Conservation (phyloP, 1,140 invertebrate genomes). For the Platyscapa corneri region DNA sequence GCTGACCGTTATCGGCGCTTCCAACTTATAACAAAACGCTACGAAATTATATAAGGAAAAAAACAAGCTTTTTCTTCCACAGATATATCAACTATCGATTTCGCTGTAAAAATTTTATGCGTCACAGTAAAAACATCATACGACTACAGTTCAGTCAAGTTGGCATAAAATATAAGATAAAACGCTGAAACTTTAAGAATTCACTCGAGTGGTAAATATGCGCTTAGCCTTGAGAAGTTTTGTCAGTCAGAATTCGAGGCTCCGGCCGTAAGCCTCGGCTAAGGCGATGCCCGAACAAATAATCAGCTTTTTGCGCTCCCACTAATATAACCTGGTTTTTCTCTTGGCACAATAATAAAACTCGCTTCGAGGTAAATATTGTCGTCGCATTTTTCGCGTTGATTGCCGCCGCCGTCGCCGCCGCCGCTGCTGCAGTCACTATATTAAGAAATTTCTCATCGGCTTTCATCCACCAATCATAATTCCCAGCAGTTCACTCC, state of each 20-base stretch:
- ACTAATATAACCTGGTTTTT: background rate
- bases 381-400: background rate
- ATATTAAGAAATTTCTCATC: conserved; percentile 1
- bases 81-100: background rate
- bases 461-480: background rate
- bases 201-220: background rate
- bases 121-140: background rate
- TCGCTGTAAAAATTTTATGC: background rate
- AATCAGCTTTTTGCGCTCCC: background rate
- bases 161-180: background rate
- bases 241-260: background rate
- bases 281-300: background rate
- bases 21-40: background rate
- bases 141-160: background rate
- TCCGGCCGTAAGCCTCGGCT: background rate
- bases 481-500: background rate
- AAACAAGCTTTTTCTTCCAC: background rate
- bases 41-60: background rate
- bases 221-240: background rate
- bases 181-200: background rate
- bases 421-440: background rate
- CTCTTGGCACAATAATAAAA: background rate
- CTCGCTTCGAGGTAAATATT: background rate
- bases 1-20: background rate
- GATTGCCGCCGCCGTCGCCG: no score